Percentiles rank a stretch among this genome's conserved stretches.
Conservation (phyloP, 2,888 invertebrate species). For the Cataglyphis cursor region DNA sequence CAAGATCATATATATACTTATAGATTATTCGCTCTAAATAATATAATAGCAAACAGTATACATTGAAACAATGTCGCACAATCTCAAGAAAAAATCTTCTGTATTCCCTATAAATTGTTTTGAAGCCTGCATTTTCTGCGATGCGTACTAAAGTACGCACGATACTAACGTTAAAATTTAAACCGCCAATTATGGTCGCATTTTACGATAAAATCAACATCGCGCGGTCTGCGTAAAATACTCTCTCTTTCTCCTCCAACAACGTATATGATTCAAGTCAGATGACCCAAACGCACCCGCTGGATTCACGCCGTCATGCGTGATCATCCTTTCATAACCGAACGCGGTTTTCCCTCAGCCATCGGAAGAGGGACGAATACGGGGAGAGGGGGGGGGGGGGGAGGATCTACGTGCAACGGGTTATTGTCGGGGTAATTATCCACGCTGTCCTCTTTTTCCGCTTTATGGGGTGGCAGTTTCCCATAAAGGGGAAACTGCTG, state of each 20-base stretch:
- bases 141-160: background rate
- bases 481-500: constrained; percentile 73
- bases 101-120: background rate
- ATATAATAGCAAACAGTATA: background rate
- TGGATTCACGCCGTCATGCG: constrained; percentile 27
- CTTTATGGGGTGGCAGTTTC: constrained; percentile 66
- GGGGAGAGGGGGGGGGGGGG: background rate
- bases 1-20: background rate
- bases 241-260: background rate
- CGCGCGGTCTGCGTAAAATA: background rate
- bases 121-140: background rate
- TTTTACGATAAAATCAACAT: constrained; percentile 34
- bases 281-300: constrained; percentile 1
- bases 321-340: constrained; percentile 41
- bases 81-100: background rate
- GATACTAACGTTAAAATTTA: background rate
- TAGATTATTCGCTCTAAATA: constrained; percentile 21
- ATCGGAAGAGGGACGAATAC: constrained; percentile 23
- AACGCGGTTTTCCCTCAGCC: constrained; percentile 32
- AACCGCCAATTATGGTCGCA: background rate
- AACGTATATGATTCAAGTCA: constrained; percentile 5
- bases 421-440: constrained; percentile 75
- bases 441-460: constrained; percentile 73
- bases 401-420: constrained; percentile 57
- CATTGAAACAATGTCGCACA: background rate